Evolutionary conservation across 2,888 invertebrate species (phyloP).

Genomic region (Melanostoma scalare): DNA sequence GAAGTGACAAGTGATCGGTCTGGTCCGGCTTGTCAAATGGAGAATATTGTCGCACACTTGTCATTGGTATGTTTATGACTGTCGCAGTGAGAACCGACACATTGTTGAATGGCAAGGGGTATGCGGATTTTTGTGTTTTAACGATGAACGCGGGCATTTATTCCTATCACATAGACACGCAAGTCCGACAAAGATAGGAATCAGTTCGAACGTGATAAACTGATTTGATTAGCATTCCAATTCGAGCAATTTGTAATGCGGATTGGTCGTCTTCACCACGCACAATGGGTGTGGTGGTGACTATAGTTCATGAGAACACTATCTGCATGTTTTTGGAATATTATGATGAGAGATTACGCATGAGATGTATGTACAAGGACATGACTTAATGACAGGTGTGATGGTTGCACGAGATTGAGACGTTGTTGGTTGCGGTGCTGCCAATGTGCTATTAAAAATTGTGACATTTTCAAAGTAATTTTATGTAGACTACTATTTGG

Average conservation of each 20-base stretch:
- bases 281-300: slow-evolving; percentile 50
- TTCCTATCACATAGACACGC: slow-evolving; percentile 55
- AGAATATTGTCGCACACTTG: slow-evolving; percentile 36
- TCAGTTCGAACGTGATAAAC: slow-evolving; percentile 64
- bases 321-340: slow-evolving; percentile 39
- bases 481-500: no score
- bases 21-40: slow-evolving; percentile 24
- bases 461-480: no score
- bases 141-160: slow-evolving; percentile 25
- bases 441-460: no score
- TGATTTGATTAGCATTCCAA: slow-evolving; percentile 45
- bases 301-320: slow-evolving; percentile 41
- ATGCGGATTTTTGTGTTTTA: slow-evolving; percentile 32
- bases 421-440: no score
- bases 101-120: neutral
- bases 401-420: slow-evolving; percentile 9
- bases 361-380: slow-evolving; percentile 27
- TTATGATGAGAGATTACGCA: neutral
- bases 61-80: slow-evolving; percentile 36
- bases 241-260: slow-evolving; percentile 8
- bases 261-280: slow-evolving; percentile 14
- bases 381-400: slow-evolving; percentile 37
- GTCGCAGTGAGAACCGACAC: neutral
- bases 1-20: slow-evolving; percentile 35
- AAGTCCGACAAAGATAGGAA: slow-evolving; percentile 52